Evolutionary conservation across 2,113 vertebrate species (phyloP).

Genomic region (Willisornis vidua): DNA sequence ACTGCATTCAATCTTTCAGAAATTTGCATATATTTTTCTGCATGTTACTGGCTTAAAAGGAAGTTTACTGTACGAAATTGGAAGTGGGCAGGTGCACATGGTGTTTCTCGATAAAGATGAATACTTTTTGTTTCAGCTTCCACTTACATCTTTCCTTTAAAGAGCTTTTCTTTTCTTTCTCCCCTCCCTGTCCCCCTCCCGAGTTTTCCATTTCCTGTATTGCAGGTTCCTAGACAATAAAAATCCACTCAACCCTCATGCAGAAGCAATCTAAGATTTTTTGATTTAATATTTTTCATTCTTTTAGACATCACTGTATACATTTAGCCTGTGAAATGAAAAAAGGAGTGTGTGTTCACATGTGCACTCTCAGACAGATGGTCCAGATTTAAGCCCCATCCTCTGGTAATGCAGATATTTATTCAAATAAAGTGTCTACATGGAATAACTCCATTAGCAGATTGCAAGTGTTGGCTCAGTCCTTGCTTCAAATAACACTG

Average conservation of each 20-base stretch:
- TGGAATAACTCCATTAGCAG: neutral
- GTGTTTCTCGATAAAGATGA: neutral
- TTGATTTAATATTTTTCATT: neutral
- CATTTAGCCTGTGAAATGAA: neutral
- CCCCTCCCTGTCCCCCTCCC: rapidly evolving
- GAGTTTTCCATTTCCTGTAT: neutral
- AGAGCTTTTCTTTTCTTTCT: neutral
- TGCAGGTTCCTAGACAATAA: neutral
- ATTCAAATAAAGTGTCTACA: neutral
- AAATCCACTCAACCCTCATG: neutral
- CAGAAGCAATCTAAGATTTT: neutral
- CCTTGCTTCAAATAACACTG: neutral
- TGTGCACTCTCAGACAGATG: neutral
- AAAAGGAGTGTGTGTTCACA: rapidly evolving
- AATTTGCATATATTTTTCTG: neutral
- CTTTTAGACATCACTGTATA: neutral
- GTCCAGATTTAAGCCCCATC: neutral
- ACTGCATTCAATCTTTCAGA: neutral
- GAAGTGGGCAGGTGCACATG: neutral
- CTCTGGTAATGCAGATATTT: neutral
- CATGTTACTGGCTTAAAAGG: neutral
- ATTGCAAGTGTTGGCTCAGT: neutral
- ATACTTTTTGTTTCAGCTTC: neutral
- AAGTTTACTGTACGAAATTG: neutral
- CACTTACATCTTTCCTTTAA: neutral